Evolutionary conservation across 2,113 vertebrate genomes (phyloP).

Genomic region (Rhizomys pruinosus): DNA sequence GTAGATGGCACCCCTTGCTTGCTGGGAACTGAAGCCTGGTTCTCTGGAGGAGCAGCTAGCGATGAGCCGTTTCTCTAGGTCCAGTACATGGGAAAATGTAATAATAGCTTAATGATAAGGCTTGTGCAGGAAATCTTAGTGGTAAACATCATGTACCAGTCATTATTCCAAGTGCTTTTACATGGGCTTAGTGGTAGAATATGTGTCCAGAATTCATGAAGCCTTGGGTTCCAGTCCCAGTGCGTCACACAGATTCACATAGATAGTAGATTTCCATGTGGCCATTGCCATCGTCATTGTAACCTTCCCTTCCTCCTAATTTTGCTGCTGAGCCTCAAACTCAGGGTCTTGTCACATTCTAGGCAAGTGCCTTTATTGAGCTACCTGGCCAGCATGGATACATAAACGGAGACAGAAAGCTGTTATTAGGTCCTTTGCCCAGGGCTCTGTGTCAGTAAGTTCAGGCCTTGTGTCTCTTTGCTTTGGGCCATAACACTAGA

Average conservation of each 20-base stretch:
- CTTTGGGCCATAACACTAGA: not conserved
- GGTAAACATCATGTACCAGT: not conserved
- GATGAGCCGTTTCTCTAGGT: no score
- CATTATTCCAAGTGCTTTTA: not conserved
- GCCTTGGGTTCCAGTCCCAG: not conserved
- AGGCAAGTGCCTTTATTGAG: not conserved
- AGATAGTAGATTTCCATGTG: not conserved
- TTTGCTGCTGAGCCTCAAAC: not conserved
- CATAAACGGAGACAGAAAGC: not conserved
- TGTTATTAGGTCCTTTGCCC: not conserved
- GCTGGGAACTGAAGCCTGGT: no score
- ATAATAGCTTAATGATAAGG: not conserved
- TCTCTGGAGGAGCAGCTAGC: no score
- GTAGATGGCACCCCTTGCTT: no score
- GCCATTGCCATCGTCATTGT: not conserved
- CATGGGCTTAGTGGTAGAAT: not conserved
- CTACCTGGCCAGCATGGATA: not conserved
- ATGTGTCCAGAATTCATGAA: not conserved
- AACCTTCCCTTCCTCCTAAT: not conserved
- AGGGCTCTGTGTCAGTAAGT: not conserved
- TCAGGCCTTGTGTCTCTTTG: not conserved
- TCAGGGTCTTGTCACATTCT: not conserved
- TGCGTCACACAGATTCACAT: not conserved
- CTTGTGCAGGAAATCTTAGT: not conserved
- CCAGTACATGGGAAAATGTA: not conserved